These are phyloP conservation scores for Folsomia candida DNA, from an alignment of 2,888 invertebrate genomes.

Conservation along the genomic window DNA sequence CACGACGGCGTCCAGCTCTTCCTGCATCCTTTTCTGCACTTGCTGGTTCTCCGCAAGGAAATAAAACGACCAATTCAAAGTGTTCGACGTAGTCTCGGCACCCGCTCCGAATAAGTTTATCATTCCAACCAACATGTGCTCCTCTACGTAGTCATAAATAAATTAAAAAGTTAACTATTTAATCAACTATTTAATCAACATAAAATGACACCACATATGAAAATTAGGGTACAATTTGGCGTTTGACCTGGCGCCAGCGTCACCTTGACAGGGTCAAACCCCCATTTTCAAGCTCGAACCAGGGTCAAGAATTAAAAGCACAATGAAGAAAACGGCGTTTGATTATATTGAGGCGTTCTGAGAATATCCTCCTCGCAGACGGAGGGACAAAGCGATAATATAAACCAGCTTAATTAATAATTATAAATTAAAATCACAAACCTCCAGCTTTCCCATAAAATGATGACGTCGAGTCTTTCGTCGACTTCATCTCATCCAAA, in stretches of 20 bases:
- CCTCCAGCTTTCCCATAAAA: conserved; percentile 41
- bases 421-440: background rate
- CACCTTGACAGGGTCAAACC: too few species aligned
- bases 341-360: too few species aligned
- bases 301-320: too few species aligned
- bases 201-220: background rate
- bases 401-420: too few species aligned
- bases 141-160: conserved; percentile 20
- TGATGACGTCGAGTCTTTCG: conserved; percentile 31
- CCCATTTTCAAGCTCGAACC: too few species aligned
- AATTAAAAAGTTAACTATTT: background rate
- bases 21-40: conserved; percentile 29
- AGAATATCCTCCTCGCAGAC: too few species aligned
- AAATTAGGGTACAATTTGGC: too few species aligned
- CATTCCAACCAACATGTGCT: conserved; percentile 27
- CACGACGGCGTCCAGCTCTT: conserved; percentile 32
- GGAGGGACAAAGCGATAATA: too few species aligned
- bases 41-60: conserved; percentile 22
- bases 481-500: conserved; percentile 34
- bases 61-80: conserved; percentile 33
- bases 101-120: conserved; percentile 42
- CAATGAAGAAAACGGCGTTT: too few species aligned
- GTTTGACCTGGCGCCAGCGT: too few species aligned
- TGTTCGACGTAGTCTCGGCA: conserved; percentile 35
- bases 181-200: background rate